These are phyloP conservation scores for Ennomos fuscantarius DNA, from an alignment of 2,888 invertebrate species.

Conservation along the genomic window DNA sequence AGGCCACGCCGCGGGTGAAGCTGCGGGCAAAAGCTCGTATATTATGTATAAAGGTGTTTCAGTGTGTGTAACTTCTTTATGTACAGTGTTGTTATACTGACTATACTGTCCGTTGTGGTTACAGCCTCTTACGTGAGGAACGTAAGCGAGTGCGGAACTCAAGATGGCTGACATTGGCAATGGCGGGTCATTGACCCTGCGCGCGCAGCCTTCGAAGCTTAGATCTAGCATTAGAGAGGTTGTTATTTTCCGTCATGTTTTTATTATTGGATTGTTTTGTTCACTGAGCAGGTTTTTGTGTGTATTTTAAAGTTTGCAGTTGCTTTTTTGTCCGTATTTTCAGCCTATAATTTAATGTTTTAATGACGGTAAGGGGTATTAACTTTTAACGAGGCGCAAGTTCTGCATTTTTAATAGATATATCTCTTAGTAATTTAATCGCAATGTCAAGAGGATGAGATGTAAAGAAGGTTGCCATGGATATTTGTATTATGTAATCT, in stretches of 20 bases:
- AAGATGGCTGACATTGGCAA: conserved; percentile 86
- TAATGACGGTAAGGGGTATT: conserved; percentile 4
- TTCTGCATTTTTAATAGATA: neutral
- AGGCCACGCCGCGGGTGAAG: too few species aligned
- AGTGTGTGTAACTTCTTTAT: conserved; percentile 1
- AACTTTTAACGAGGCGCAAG: neutral
- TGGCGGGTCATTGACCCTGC: conserved; percentile 78
- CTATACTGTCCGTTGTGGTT: conserved; percentile 19
- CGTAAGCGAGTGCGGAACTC: conserved; percentile 84
- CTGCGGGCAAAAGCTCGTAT: too few species aligned
- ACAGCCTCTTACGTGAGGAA: conserved; percentile 84
- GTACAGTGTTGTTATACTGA: conserved; percentile 19
- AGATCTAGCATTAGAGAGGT: conserved; percentile 82
- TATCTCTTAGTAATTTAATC: neutral
- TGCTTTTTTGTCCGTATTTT: conserved; percentile 39
- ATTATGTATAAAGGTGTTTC: neutral
- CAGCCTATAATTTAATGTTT: conserved; percentile 12
- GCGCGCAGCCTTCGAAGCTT: conserved; percentile 83
- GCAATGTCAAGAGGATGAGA: too few species aligned
- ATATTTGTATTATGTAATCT: too few species aligned
- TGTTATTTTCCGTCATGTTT: conserved; percentile 75
- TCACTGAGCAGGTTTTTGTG: conserved; percentile 37
- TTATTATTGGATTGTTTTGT: conserved; percentile 59
- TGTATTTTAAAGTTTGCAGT: conserved; percentile 24
- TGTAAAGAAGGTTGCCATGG: too few species aligned